Evolutionary conservation across 2,113 vertebrate species (phyloP), one percentile per base, ranked within the genome.

Genomic region (Labeo rohita): DNA sequence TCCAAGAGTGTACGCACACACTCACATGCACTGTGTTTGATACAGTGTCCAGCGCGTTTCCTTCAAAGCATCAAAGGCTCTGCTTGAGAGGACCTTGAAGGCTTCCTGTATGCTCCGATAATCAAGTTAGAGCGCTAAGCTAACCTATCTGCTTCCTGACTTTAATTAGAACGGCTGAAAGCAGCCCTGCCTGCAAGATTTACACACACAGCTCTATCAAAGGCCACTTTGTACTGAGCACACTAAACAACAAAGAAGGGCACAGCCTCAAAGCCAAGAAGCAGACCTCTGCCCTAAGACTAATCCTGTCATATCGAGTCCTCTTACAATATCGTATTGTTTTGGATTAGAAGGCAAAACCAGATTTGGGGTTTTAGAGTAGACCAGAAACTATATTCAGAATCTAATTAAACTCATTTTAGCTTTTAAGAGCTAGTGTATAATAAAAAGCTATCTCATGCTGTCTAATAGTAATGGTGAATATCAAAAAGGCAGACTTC

Each of bases 141-240:
- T 85, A 84, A 88, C 81, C 84, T 87, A 85, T 83, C 89, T 88
- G 87, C 87, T 90, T 90, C 88, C 90, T 88, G 83, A 87, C 54
- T 87, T 90, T 89, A 89, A 90, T 90, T 84, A 89, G 84, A 65
- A 65, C 45, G 49, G 88, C 80, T 90, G 90, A 88, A 87, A 89
- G 90, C 78, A 47, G 72, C 72, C 68, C 49, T 73, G 63, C 83
- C 76, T 63, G 74, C 75, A 76, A 84, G 79, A 84, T 87, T 85
- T 50, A 85, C 84, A 89, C 87, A 81, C 76, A 88, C 52, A 82
- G 59, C 76, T 83, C 83, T 82, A 86, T 89, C 83, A 90, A 90
- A 89, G 88, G 72, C 83, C 83, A 89, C 87, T 87, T 88, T 90
- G 88, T 90, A 66, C 61, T 54, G 16, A 74, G 80, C 50, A 84